Conservation (phyloP, 2,797 vertebrate species). For the Vultur gryphus region DNA sequence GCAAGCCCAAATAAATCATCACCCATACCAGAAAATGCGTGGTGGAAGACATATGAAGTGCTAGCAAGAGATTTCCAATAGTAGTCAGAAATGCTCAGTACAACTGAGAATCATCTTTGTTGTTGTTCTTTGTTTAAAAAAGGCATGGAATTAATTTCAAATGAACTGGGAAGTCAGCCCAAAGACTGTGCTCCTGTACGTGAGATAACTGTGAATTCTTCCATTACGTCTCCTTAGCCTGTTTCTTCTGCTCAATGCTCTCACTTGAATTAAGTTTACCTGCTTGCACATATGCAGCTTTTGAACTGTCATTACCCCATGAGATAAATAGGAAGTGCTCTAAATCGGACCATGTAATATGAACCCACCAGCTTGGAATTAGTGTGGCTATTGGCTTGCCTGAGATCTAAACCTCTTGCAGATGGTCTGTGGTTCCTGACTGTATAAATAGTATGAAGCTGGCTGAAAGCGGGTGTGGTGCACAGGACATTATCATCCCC, state of each 20-base stretch:
- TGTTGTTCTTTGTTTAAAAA: not conserved
- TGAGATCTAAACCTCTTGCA: not conserved
- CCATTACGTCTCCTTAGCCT: not conserved
- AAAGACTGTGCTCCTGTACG: not conserved
- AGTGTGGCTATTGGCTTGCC: not conserved
- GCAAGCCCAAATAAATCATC: not conserved
- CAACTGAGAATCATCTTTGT: not conserved
- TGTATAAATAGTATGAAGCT: not conserved
- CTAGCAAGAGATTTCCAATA: not conserved
- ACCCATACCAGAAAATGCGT: not conserved
- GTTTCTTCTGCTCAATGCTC: not conserved
- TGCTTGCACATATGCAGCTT: not conserved
- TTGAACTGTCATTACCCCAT: not conserved
- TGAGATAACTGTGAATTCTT: not conserved
- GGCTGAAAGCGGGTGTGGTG: not conserved
- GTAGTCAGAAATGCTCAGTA: not conserved
- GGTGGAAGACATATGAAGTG: not conserved
- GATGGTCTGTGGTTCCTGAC: not conserved
- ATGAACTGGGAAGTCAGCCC: not conserved
- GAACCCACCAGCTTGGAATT: not conserved
- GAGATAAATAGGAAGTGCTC: not conserved
- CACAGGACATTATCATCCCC: not conserved
- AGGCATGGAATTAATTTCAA: not conserved
- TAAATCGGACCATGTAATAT: rapidly evolving
- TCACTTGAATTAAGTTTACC: not conserved